Evolutionary conservation across 2,888 invertebrate genomes (phyloP).

Genomic region (Pardosa pseudoannulata): DNA sequence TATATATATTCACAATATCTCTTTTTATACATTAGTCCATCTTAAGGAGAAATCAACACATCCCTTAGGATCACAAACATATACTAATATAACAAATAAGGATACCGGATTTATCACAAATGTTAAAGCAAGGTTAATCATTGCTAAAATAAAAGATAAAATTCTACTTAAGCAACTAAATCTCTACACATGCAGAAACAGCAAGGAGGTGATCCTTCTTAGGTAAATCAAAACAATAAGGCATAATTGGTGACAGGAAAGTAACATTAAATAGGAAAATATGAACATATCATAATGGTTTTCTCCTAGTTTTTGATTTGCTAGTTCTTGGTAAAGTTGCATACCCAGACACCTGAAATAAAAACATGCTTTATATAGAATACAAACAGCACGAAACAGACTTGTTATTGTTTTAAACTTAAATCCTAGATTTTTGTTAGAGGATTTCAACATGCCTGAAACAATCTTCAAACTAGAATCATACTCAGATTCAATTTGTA

Average conservation of each 20-base stretch:
- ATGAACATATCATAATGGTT: constrained; percentile 66
- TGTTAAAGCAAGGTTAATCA: not conserved
- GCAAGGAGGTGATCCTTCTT: constrained; percentile 16
- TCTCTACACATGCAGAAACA: constrained; percentile 46
- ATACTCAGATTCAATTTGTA: too few species aligned
- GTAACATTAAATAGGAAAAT: constrained; percentile 12
- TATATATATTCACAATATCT: not conserved
- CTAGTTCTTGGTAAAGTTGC: constrained; percentile 87
- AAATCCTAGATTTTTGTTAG: too few species aligned
- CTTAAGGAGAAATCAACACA: not conserved
- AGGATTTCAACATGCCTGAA: too few species aligned
- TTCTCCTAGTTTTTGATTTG: constrained; percentile 83
- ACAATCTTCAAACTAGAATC: too few species aligned
- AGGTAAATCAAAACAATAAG: constrained; percentile 56
- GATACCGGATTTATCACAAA: not conserved
- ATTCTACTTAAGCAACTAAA: constrained; percentile 25
- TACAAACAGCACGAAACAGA: too few species aligned
- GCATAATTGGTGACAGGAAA: constrained; percentile 68
- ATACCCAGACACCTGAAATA: constrained; percentile 82
- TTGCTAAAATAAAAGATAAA: not conserved
- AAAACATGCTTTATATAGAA: constrained; percentile 78
- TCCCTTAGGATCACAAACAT: too few species aligned
- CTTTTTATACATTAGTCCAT: not conserved
- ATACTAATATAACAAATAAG: not conserved
- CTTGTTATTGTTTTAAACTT: too few species aligned